These are phyloP conservation scores for Lysandra bellargus DNA, from an alignment of 2,888 invertebrate species.

Conservation along the genomic window DNA sequence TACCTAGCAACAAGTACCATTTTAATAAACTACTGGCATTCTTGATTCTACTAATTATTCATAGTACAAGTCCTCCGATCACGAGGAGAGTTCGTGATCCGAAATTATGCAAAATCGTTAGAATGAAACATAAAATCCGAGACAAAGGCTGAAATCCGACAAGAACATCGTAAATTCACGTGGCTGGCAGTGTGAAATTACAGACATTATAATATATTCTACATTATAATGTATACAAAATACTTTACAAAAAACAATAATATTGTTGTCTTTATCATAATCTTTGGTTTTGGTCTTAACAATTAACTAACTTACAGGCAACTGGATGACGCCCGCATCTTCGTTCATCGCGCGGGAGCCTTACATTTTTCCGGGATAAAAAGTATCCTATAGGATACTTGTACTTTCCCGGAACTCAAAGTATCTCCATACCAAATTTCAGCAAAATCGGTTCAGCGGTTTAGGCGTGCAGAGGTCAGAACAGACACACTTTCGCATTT, in stretches of 20 bases:
- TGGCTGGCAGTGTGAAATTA: neutral
- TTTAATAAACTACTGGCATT: neutral
- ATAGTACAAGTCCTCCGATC: neutral
- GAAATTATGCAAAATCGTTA: constrained; percentile 2
- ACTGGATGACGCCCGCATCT: too few species aligned
- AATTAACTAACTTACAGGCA: too few species aligned
- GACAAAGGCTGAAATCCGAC: constrained; percentile 7
- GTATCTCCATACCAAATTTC: too few species aligned
- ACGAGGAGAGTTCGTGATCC: constrained; percentile 7
- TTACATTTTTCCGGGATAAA: too few species aligned
- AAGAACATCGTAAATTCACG: neutral
- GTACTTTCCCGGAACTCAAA: too few species aligned
- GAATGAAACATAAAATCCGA: constrained; percentile 8
- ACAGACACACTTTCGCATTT: too few species aligned
- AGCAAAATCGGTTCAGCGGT: too few species aligned
- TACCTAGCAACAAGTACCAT: neutral
- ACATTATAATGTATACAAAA: neutral
- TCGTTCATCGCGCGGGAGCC: too few species aligned
- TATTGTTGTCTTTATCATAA: too few species aligned
- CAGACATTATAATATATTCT: neutral
- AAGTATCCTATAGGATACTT: too few species aligned
- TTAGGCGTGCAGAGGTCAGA: too few species aligned
- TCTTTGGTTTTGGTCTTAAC: too few species aligned
- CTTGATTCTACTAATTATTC: neutral
- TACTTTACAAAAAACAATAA: neutral